phyloP scores from a whole-genome alignment of 2,888 invertebrate genomes.

The Microplitis deprimator region DNA sequence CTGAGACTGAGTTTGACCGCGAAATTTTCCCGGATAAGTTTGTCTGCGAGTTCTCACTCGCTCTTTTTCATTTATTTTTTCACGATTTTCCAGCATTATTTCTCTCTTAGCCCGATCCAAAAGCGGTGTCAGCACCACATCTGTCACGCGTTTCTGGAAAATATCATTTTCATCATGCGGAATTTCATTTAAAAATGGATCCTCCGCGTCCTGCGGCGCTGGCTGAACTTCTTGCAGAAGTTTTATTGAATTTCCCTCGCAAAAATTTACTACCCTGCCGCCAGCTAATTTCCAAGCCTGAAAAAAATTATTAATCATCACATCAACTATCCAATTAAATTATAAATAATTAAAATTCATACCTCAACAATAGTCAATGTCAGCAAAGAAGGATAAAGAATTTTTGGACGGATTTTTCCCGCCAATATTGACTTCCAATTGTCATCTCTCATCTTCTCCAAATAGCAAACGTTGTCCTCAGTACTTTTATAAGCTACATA shows the following conservation, averaged over 20 bases:
- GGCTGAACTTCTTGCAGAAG: conserved; percentile 65
- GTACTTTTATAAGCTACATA: conserved; percentile 22
- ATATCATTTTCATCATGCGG: conserved; percentile 61
- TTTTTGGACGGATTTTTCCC: conserved; percentile 44
- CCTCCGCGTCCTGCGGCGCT: conserved; percentile 38
- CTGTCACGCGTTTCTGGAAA: conserved; percentile 50
- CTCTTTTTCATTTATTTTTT: conserved; percentile 43
- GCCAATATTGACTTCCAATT: conserved; percentile 45
- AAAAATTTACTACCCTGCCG: conserved; percentile 71
- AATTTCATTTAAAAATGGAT: conserved; percentile 62
- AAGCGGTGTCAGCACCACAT: conserved; percentile 54
- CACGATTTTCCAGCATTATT: conserved; percentile 53
- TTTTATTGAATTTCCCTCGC: conserved; percentile 70
- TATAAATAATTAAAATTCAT: neutral
- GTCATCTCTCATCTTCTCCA: conserved; percentile 66
- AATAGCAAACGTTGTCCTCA: conserved; percentile 70
- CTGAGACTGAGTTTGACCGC: conserved; percentile 89
- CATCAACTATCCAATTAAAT: neutral
- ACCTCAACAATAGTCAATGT: conserved; percentile 71
- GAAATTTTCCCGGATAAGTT: conserved; percentile 72
- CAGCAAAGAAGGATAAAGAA: conserved; percentile 63
- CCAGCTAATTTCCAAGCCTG: conserved; percentile 72
- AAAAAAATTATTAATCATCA: neutral
- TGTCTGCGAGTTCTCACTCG: conserved; percentile 59
- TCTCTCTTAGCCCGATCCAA: conserved; percentile 56